Conservation (phyloP, 53 echinoderm and acorn worm species). For the Echinarachnius parma region DNA sequence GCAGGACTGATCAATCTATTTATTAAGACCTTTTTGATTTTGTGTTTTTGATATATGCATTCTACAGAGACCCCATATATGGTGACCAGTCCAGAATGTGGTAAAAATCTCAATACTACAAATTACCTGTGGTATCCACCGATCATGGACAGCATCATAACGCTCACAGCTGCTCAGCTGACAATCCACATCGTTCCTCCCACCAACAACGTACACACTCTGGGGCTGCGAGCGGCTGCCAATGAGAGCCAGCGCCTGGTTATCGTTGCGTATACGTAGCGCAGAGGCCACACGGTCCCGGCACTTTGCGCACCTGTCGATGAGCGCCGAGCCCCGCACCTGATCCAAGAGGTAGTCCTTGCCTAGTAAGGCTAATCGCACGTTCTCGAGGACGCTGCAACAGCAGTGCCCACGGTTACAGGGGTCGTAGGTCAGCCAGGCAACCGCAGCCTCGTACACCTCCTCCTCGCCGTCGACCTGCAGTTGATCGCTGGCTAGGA, state of each 20-base stretch:
- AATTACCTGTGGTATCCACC: conserved; percentile 98
- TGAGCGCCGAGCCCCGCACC: conserved; percentile 86
- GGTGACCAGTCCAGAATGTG: no score
- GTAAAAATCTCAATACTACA: no score
- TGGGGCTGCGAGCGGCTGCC: conserved; percentile 91
- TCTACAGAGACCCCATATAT: no score
- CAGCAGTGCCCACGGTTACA: conserved; percentile 81
- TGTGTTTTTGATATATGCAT: no score
- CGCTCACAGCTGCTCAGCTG: conserved; percentile 96
- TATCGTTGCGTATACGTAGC: conserved; percentile 92
- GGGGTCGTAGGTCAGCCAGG: conserved; percentile 90
- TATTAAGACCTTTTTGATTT: no score
- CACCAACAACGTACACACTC: conserved; percentile 91
- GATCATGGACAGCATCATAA: conserved; percentile 84
- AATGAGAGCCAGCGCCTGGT: conserved; percentile 92
- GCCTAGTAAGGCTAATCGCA: conserved; percentile 87
- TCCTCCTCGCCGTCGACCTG: conserved; percentile 93
- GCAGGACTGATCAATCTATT: no score
- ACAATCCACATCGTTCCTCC: conserved; percentile 90
- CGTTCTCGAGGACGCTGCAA: conserved; percentile 76
- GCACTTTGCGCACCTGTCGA: conserved; percentile 78
- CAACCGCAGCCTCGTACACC: conserved; percentile 90
- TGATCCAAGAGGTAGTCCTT: conserved; percentile 82
- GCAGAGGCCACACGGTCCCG: conserved; percentile 77
- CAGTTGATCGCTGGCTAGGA: conserved; percentile 86